phyloP scores from a whole-genome alignment of 2,797 vertebrate genomes.

The Pristis pectinata region DNA sequence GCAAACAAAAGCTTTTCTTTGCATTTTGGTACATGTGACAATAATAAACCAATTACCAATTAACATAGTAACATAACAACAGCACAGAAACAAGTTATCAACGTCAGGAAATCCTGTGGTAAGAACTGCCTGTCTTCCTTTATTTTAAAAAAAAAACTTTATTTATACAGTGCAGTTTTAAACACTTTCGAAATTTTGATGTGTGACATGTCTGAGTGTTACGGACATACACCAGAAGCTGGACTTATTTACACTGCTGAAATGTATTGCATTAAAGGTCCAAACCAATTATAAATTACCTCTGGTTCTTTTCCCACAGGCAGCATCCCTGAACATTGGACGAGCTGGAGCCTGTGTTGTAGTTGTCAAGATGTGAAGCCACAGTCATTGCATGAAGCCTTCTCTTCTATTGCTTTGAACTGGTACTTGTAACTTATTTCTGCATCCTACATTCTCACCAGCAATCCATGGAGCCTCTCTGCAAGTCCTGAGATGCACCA shows the following conservation, averaged over 20 bases:
- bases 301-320: slow-evolving; percentile 52
- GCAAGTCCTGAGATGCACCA: neutral
- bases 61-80: too few relatives aligned
- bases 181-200: neutral
- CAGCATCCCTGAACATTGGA: slow-evolving; percentile 67
- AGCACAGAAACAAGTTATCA: neutral
- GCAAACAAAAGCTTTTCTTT: too few relatives aligned
- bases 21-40: too few relatives aligned
- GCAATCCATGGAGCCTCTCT: neutral
- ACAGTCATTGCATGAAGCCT: neutral
- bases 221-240: neutral
- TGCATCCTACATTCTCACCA: neutral
- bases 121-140: neutral
- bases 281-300: neutral
- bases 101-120: neutral
- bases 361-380: slow-evolving; percentile 61
- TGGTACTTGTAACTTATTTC: neutral
- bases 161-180: too few relatives aligned
- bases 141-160: too few relatives aligned
- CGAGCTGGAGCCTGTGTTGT: slow-evolving; percentile 66
- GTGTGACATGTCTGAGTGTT: neutral
- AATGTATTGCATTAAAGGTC: neutral
- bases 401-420: slow-evolving; percentile 19
- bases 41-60: too few relatives aligned
- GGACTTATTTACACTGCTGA: neutral